These are phyloP conservation scores for Paratrypauchen microcephalus DNA, from an alignment of 2,797 vertebrate species.

Conservation along the genomic window DNA sequence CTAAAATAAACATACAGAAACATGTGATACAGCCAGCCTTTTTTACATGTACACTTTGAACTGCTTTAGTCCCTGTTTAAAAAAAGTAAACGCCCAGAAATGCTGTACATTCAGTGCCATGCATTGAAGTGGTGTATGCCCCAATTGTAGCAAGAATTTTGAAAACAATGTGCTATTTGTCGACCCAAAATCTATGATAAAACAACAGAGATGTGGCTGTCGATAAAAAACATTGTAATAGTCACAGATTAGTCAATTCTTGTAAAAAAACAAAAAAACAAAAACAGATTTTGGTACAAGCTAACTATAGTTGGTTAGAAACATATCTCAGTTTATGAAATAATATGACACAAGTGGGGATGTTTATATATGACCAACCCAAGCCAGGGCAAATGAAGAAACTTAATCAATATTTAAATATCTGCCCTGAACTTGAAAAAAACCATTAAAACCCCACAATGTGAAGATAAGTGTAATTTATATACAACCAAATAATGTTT, in stretches of 20 bases:
- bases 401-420: neutral
- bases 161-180: constrained; percentile 13
- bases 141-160: neutral
- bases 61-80: constrained; percentile 13
- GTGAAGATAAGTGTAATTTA: neutral
- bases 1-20: neutral
- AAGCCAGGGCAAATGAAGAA: neutral
- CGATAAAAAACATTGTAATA: neutral
- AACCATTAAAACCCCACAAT: neutral
- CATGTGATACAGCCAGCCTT: constrained; percentile 10
- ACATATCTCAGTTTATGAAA: neutral
- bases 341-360: neutral
- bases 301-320: neutral
- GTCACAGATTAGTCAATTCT: neutral
- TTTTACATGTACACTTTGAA: constrained; percentile 19
- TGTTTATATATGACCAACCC: neutral
- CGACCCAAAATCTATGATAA: constrained; percentile 30
- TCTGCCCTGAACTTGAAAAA: neutral
- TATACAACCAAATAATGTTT: neutral
- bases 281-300: neutral
- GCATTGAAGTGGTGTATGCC: constrained; percentile 36
- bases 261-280: no score
- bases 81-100: constrained; percentile 14
- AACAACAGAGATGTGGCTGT: neutral
- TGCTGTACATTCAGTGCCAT: constrained; percentile 45